These are phyloP conservation scores for Bettongia penicillata DNA, from an alignment of 2,113 vertebrate species.

Conservation along the genomic window DNA sequence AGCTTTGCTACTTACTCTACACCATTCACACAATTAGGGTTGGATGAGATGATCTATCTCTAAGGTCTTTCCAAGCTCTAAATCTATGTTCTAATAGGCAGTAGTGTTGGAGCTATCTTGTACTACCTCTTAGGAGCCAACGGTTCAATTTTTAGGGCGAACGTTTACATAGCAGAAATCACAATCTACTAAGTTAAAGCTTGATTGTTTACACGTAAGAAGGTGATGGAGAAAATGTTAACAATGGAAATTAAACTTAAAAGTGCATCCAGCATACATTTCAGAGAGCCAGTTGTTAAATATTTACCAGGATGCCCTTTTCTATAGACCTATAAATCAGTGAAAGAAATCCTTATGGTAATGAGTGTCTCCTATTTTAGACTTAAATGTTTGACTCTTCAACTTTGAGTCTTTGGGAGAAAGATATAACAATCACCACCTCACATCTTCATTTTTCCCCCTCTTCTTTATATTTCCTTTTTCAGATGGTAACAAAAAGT, in stretches of 20 bases:
- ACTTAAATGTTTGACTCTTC: background rate
- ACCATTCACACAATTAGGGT: background rate
- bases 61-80: too few relatives aligned
- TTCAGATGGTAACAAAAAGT: constrained; percentile 83
- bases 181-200: background rate
- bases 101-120: background rate
- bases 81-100: background rate
- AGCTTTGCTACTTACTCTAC: background rate
- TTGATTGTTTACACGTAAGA: background rate
- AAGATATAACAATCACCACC: background rate
- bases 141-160: background rate
- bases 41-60: background rate
- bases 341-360: background rate
- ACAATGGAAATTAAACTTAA: background rate
- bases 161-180: background rate
- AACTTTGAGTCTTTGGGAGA: background rate
- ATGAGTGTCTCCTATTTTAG: background rate
- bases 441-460: constrained; percentile 44
- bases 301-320: background rate
- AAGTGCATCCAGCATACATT: background rate
- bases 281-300: background rate
- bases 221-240: background rate
- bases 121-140: background rate
- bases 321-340: background rate
- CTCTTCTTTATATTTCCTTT: constrained; percentile 68